Base-by-base conservation (phyloP, 2,797 vertebrate genomes). In the Pygocentrus nattereri region DNA sequence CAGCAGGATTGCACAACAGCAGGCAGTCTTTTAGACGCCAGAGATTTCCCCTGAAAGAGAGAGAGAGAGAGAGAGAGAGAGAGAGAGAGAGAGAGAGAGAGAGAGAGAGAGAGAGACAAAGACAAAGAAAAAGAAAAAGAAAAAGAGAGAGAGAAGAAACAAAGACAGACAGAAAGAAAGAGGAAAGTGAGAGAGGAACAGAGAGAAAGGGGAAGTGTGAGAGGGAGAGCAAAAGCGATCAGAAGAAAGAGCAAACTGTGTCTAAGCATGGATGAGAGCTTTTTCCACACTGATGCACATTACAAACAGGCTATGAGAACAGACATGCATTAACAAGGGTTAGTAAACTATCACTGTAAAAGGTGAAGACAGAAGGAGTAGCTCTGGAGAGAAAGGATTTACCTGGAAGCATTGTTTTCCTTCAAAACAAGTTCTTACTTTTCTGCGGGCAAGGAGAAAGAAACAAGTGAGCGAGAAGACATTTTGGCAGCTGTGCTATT, bases 1-100 rank as follows among this genome's bases (percentile, higher is more conserved):
- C 95, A 98, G 94, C 95, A 95, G 94, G 96, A 97, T 95, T 97
- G 96, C 94, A 97, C 96, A 92, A 94, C 92, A 95, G 93, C 96
- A 91, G 95, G 96, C 94, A 96, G 94, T 93, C 95, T 95, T 93
- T 97, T 96, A 89, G 94, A 96, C 88, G 95, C 95, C 92, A 94
- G 92, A 92, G 94, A 94, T 93, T 96, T 96, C 91, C 93, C 96
- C 96, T 97, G 93, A 67, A 84, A 90, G 89, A 80, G 83, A 82
- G 92, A 87, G 87, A 87, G 90, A 87, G 88, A 83, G 50, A 79
- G 12, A 18, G 7, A 61, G 3, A 49, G 68, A 76, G 56, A 79
- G 19, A 30, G n/a, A 23, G 30, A 77, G 19, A 5, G 21, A 50
- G 13, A 16, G 69, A 41, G 11, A 78, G 7, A 68, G 44, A 49